Percentiles rank a stretch among this genome's conserved stretches.
These are phyloP conservation scores for Guaruba guarouba DNA, from an alignment of 2,113 vertebrate genomes.

Conservation along the genomic window DNA sequence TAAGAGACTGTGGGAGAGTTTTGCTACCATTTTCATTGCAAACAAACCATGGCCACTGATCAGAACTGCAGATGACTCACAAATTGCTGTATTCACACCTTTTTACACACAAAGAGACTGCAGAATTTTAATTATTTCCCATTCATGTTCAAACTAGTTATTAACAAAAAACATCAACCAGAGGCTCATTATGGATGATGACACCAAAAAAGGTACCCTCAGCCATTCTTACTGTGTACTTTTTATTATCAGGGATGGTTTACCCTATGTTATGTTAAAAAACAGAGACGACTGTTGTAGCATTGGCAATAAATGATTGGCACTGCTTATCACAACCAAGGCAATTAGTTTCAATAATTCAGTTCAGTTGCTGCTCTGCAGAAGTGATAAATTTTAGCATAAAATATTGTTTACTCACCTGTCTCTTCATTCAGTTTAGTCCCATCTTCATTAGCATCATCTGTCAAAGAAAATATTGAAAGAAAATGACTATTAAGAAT, in stretches of 20 bases:
- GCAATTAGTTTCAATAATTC: neutral
- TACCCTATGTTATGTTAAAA: neutral
- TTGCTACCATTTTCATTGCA: neutral
- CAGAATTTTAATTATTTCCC: neutral
- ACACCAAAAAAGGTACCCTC: neutral
- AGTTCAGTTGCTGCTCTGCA: neutral
- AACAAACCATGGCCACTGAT: neutral
- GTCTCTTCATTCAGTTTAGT: constrained; percentile 62
- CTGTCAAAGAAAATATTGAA: constrained; percentile 25
- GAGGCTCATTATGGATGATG: neutral
- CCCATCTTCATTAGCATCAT: constrained; percentile 64
- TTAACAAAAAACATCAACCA: neutral
- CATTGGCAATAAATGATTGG: neutral
- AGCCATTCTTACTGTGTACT: neutral
- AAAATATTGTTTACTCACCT: constrained; percentile 64
- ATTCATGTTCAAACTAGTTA: neutral
- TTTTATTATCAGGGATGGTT: neutral
- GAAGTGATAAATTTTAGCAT: neutral
- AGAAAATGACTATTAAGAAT: neutral
- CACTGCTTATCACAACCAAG: neutral
- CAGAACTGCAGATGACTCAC: neutral
- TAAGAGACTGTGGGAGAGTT: neutral
- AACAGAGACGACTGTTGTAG: neutral
- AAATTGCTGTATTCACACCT: neutral
- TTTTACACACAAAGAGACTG: neutral